Evolutionary conservation across 2,113 vertebrate species (phyloP).

Genomic region (Sporophila hypoxantha): DNA sequence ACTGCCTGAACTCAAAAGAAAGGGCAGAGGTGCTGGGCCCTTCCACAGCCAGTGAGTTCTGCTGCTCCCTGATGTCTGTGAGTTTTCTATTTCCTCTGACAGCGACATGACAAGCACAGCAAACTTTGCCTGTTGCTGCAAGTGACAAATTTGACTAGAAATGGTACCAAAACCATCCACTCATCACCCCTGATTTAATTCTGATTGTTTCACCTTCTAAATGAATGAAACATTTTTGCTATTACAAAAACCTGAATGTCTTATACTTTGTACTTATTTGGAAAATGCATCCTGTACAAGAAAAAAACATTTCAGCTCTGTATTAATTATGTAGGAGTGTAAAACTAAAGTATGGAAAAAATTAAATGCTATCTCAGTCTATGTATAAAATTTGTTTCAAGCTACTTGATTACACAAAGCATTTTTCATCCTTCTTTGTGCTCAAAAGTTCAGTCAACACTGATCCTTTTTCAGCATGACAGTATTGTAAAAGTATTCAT

Average conservation of each 20-base stretch:
- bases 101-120: background rate
- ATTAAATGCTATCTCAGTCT: background rate
- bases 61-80: background rate
- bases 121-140: background rate
- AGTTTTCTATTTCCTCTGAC: background rate
- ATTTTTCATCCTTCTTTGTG: background rate
- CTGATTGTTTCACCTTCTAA: background rate
- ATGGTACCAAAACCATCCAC: background rate
- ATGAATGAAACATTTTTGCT: background rate
- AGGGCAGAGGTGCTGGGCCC: background rate
- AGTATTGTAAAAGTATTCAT: background rate
- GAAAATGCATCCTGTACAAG: background rate
- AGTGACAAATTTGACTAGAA: background rate
- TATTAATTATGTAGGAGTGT: background rate
- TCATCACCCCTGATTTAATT: background rate
- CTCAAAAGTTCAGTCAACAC: background rate
- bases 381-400: background rate
- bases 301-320: background rate
- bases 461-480: background rate
- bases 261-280: background rate
- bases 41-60: background rate
- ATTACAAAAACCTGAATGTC: background rate
- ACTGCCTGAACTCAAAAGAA: background rate
- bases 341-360: background rate
- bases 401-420: background rate